Base-by-base conservation (phyloP, 2,797 vertebrate genomes). In the Trichosurus vulpecula region DNA sequence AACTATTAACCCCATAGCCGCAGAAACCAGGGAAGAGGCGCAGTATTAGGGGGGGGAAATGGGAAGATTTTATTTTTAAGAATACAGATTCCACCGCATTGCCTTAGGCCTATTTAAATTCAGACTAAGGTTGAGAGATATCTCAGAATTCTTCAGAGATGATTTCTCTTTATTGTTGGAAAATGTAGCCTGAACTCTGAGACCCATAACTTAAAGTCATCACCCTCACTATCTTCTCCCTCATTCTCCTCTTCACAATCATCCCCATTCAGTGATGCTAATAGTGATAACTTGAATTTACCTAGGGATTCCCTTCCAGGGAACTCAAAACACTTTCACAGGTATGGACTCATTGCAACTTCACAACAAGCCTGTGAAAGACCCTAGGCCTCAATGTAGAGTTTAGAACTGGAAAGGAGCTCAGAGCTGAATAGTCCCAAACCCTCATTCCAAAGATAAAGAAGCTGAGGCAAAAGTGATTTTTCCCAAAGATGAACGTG, bases 201-300 rank as follows among this genome's bases (percentile, higher is more conserved):
- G 41, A 51, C 3, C 41, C 41, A 51, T 3, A 27, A 10, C 41
- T 87, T 87, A 87, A 87, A 87, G 47, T 27, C 22, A 41, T 87
- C 41, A 51, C 16, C 6, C 4, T 29, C 74, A 87, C 22, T 9
- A 47, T 27, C 74, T 2, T 51, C n/a, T 81, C n/a, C 25, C 22
- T 51, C 74, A 87, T 29, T 87, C 10, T 47, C 22, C n/a, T 41
- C 19, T 41, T 87, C 74, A 87, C 31, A 27, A 12, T 51, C 41
- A 51, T 51, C 41, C 22, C 22, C 22, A 51, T 87, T 51, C 22
- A 58, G 2, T 0, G 0, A 6, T 0, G 29, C 0, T 4, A n/a
- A 41, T n/a, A 35, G 29, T 0, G 51, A 27, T 0, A 0, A 10
- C 3, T 25, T 6, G 8, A 0, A n/a, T 1, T 6, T 1, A 4